These are phyloP conservation scores for Bombus consobrinus DNA, from an alignment of 1,140 invertebrate species.

Conservation along the genomic window DNA sequence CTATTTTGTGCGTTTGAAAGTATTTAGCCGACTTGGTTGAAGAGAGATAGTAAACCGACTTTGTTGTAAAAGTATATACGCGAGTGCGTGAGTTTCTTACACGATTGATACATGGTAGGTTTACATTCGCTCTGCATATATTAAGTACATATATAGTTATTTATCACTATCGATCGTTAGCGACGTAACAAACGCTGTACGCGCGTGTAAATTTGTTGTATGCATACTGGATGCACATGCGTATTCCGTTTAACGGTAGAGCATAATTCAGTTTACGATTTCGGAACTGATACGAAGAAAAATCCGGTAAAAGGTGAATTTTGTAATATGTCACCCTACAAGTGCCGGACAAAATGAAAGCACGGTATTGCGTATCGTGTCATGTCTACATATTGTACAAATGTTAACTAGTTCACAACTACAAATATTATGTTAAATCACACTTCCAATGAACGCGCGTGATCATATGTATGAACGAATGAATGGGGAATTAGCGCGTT, in stretches of 20 bases:
- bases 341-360: background rate
- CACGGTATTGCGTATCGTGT: background rate
- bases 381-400: slow-evolving; percentile 17
- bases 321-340: background rate
- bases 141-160: slow-evolving; percentile 82
- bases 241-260: slow-evolving; percentile 38
- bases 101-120: slow-evolving; percentile 60
- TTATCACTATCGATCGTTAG: slow-evolving; percentile 72
- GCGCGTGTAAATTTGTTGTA: slow-evolving; percentile 55
- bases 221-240: slow-evolving; percentile 47
- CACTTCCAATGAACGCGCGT: slow-evolving; percentile 37
- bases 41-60: background rate
- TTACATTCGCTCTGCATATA: slow-evolving; percentile 81
- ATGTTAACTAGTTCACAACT: slow-evolving; percentile 45
- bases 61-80: background rate
- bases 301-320: background rate
- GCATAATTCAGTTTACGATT: slow-evolving; percentile 62
- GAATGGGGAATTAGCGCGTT: slow-evolving; percentile 46
- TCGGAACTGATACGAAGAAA: background rate
- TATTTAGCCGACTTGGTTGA: background rate
- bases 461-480: slow-evolving; percentile 51
- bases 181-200: slow-evolving; percentile 54
- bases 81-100: slow-evolving; percentile 13
- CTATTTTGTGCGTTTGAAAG: background rate
- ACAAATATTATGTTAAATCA: slow-evolving; percentile 42